Evolutionary conservation across 2,797 vertebrate species (phyloP).

Genomic region (Brachyrhaphis roseni): DNA sequence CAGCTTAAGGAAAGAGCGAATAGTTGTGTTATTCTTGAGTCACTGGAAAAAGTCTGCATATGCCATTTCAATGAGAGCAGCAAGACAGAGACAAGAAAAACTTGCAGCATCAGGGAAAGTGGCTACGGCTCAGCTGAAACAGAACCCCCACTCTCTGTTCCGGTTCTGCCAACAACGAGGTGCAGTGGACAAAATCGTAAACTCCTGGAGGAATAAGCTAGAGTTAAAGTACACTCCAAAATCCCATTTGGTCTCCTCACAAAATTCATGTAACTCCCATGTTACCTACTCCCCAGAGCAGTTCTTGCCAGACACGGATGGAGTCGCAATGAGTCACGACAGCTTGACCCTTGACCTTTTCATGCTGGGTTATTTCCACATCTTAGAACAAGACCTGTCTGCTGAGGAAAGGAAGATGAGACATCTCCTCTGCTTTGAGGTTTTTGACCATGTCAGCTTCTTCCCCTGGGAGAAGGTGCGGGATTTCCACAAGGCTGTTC

Average conservation of each 20-base stretch:
- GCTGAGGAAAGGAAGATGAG: constrained; percentile 90
- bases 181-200: constrained; percentile 84
- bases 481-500: constrained; percentile 90
- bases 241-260: constrained; percentile 39
- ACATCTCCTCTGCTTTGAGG: constrained; percentile 96
- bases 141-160: constrained; percentile 69
- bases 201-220: constrained; percentile 81
- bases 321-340: constrained; percentile 78
- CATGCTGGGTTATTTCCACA: constrained; percentile 97
- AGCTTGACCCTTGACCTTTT: constrained; percentile 92
- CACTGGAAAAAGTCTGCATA: constrained; percentile 94
- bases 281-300: constrained; percentile 88
- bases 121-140: constrained; percentile 19
- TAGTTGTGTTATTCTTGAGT: constrained; percentile 90
- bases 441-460: constrained; percentile 91
- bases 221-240: constrained; percentile 48
- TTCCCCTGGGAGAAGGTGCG: constrained; percentile 89
- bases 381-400: constrained; percentile 89
- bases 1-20: constrained; percentile 90
- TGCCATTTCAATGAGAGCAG: constrained; percentile 77
- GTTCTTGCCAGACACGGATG: constrained; percentile 84
- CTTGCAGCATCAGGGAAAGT: constrained; percentile 3
- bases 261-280: constrained; percentile 26
- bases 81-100: constrained; percentile 63
- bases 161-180: constrained; percentile 83